These are phyloP conservation scores for Paralichthys olivaceus DNA, from an alignment of 2,113 vertebrate genomes.

Conservation along the genomic window DNA sequence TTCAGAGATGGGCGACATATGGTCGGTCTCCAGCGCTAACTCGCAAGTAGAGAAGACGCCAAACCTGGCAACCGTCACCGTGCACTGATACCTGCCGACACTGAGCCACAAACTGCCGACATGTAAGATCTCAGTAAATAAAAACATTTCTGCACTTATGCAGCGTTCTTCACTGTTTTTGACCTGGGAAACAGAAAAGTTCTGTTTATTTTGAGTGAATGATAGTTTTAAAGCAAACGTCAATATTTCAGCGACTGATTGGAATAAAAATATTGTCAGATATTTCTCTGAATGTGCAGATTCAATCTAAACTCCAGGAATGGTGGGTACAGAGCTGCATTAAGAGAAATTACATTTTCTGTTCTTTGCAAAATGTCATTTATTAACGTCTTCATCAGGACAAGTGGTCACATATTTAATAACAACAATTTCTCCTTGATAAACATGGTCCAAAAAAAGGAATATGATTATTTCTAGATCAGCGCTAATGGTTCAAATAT, in stretches of 20 bases:
- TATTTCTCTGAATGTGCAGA: too few relatives aligned
- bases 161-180: too few relatives aligned
- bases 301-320: too few relatives aligned
- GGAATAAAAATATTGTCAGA: not conserved
- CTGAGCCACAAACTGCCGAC: slow-evolving; percentile 4
- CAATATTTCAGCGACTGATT: too few relatives aligned
- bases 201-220: not conserved
- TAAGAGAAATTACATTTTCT: not conserved
- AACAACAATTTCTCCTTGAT: slow-evolving; percentile 9
- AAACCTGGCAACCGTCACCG: slow-evolving; percentile 56
- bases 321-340: not conserved
- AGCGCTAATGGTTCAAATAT: slow-evolving; percentile 32
- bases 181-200: not conserved
- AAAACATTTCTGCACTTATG: not conserved
- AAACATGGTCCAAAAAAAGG: slow-evolving; percentile 10
- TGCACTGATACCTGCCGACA: slow-evolving; percentile 13
- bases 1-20: slow-evolving; percentile 80
- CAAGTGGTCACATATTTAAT: slow-evolving; percentile 13
- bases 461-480: slow-evolving; percentile 36
- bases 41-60: slow-evolving; percentile 58
- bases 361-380: slow-evolving; percentile 60
- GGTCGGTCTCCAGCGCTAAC: slow-evolving; percentile 76
- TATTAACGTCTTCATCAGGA: slow-evolving; percentile 52
- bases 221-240: not conserved
- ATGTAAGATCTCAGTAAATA: not conserved